Conservation (phyloP, 2,797 vertebrate species). For the Tenualosa thibaudeaui region DNA sequence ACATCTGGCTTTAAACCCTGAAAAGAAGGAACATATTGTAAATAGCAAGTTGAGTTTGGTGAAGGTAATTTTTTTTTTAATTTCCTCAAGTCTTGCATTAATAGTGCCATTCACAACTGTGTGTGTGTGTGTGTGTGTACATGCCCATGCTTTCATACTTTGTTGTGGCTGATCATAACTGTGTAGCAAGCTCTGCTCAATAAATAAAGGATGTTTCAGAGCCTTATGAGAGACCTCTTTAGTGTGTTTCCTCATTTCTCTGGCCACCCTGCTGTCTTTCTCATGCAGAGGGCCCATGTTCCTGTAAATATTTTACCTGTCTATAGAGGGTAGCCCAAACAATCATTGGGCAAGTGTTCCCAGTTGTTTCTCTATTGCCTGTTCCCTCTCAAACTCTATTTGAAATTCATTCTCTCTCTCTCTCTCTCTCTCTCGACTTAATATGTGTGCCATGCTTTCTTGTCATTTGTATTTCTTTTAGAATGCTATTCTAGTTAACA, state of each 20-base stretch:
- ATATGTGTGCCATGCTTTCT: not conserved
- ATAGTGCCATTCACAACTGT: not conserved
- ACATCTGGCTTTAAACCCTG: not conserved
- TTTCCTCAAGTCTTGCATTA: not conserved
- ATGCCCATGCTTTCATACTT: conserved; percentile 21
- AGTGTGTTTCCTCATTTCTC: conserved; percentile 40
- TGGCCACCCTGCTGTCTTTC: conserved; percentile 54
- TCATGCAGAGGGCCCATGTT: conserved; percentile 38
- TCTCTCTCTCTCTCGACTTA: not conserved
- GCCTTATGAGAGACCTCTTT: conserved; percentile 29
- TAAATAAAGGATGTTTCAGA: conserved; percentile 47
- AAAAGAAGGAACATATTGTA: not conserved
- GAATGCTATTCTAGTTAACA: not conserved
- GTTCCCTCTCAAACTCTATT: not conserved
- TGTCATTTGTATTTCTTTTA: not conserved
- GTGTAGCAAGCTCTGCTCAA: conserved; percentile 44
- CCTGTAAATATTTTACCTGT: conserved; percentile 62
- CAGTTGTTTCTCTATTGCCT: not conserved
- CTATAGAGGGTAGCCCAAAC: conserved; percentile 4
- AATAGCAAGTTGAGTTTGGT: not conserved
- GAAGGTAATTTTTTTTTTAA: not conserved
- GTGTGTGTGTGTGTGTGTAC: conserved; percentile 14
- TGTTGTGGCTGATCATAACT: conserved; percentile 23
- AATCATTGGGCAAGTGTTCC: not conserved
- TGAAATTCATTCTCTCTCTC: not conserved